These are phyloP conservation scores for Liodrosophila aerea DNA, from an alignment of 2,888 invertebrate species.

Conservation along the genomic window DNA sequence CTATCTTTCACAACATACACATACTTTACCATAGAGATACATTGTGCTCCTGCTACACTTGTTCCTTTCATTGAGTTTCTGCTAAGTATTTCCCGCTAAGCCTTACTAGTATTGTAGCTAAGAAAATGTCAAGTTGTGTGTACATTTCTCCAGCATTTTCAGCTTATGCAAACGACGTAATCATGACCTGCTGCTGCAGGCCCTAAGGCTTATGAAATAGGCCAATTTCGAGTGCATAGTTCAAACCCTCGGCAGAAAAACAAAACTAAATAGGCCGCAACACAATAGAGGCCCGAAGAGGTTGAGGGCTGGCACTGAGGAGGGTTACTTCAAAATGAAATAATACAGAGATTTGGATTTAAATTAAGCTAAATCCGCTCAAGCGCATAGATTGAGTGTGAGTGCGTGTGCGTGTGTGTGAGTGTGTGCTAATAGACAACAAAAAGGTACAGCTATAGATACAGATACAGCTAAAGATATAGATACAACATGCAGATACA, in stretches of 20 bases:
- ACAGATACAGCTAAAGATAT: conserved; percentile 24
- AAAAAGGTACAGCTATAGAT: conserved; percentile 66
- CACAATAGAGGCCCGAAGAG: conserved; percentile 17
- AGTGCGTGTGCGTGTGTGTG: no score
- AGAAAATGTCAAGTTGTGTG: conserved; percentile 46
- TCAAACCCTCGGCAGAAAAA: conserved; percentile 34
- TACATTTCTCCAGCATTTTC: background rate
- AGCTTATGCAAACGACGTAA: background rate
- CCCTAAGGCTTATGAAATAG: conserved; percentile 22
- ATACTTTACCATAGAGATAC: no score
- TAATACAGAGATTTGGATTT: conserved; percentile 68
- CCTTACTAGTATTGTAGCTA: conserved; percentile 5
- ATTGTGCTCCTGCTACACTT: no score
- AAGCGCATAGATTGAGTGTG: conserved; percentile 46
- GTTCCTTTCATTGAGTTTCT: no score
- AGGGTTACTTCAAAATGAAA: conserved; percentile 23
- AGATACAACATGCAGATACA: conserved; percentile 22
- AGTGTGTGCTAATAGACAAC: conserved; percentile 61
- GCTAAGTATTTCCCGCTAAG: no score
- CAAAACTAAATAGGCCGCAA: conserved; percentile 44
- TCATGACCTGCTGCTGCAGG: conserved; percentile 15
- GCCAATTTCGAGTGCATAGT: conserved; percentile 41
- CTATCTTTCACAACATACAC: no score
- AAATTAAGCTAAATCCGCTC: conserved; percentile 75
- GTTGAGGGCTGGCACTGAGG: conserved; percentile 23